Evolutionary conservation across 2,888 invertebrate species (phyloP), one percentile per base, ranked within the genome.

Genomic region (Agrypnus murinus): DNA sequence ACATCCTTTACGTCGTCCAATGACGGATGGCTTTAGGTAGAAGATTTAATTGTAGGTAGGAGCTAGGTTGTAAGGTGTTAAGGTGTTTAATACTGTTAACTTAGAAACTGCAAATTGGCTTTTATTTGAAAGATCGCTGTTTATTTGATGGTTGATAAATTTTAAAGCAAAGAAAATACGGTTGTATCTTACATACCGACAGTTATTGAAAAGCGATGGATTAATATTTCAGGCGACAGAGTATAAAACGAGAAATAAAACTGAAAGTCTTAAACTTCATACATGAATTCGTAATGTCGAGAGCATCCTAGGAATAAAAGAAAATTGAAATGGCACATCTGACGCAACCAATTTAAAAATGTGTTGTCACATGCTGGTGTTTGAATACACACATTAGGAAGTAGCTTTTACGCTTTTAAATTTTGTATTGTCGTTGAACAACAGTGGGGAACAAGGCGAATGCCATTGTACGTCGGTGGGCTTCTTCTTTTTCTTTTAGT

Each of bases 401-500:
- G 73, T 73, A 66, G 73, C 75, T 75, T 66, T 69, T 67, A 72
- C 58, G 72, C 73, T 73, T 72, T 75, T 72, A 66, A 75, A 75
- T 70, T 68, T 74, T 71, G 71, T 70, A 75, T 75, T 74, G 73
- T 74, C 65, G 73, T 66, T 69, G 73, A 69, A 74, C 70, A 73
- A 70, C 58, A 45, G 50, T 17, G 32, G 50, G 45, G 72, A 67
- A 69, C 72, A 75, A 72, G 68, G 65, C 64, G 69, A 75, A 75
- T 72, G 73, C 73, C 63, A 73, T 77, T 77, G 72, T 76, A 71
- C 67, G 75, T 72, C 69, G 67, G 72, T 50, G 73, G 70, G 70
- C 67, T 73, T 72, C 74, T 74, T 74, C 72, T 74, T 74, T 77
- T 77, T 74, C 74, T 74, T 73, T 68, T 60, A 67, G 63, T 75